Conservation (phyloP, 35 echinoderm and acorn worm genomes). For the Chiridota heheva region DNA sequence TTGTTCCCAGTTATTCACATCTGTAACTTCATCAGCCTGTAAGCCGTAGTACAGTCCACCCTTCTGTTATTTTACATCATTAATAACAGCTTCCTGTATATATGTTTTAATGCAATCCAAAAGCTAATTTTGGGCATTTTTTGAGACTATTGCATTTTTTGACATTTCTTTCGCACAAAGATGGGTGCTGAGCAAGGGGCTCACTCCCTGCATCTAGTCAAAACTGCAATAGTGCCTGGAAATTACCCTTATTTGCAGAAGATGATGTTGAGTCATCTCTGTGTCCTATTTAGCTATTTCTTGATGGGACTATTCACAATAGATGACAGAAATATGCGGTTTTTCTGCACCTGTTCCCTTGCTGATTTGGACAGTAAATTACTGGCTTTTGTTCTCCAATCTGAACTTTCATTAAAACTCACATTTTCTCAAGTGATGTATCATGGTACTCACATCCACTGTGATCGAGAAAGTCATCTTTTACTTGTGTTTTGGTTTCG, state of each 20-base stretch:
- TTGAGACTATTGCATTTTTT: conserved; percentile 34
- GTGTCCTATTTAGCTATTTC: conserved; percentile 45
- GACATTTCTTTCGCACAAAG: conserved; percentile 24
- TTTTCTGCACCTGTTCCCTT: conserved; percentile 20
- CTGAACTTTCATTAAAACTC: conserved; percentile 12
- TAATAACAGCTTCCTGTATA: conserved; percentile 35
- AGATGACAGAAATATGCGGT: conserved; percentile 35
- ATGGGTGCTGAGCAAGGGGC: not conserved
- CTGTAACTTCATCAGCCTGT: conserved; percentile 68
- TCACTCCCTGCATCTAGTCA: conserved; percentile 43
- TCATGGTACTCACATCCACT: conserved; percentile 7
- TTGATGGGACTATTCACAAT: conserved; percentile 44
- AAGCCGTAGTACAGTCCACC: conserved; percentile 39
- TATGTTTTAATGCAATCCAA: conserved; percentile 55
- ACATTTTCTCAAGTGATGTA: not conserved
- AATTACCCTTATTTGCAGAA: conserved; percentile 51
- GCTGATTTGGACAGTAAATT: not conserved
- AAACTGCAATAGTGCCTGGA: conserved; percentile 57
- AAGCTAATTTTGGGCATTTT: conserved; percentile 62
- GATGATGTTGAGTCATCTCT: conserved; percentile 42
- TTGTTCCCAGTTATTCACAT: conserved; percentile 66
- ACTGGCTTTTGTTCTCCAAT: not conserved
- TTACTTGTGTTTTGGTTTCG: conserved; percentile 46
- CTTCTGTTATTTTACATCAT: conserved; percentile 40
- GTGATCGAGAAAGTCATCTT: not conserved